A percentile compares a stretch with the other conserved stretches of the same genome.
Conservation (phyloP, 1,140 invertebrate species). For the Drosophila elegans region DNA sequence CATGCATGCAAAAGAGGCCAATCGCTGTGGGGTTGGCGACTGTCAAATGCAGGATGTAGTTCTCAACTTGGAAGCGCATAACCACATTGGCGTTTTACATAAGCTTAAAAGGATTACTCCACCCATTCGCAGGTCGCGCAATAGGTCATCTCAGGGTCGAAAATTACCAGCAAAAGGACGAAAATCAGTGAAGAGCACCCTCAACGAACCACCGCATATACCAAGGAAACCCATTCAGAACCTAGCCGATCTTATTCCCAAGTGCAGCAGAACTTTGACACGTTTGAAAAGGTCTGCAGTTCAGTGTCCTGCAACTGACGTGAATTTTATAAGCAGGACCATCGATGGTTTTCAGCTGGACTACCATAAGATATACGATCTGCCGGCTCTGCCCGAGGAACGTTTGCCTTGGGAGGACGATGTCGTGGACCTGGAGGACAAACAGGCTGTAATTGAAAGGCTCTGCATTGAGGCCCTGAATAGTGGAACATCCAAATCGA, state of each 20-base stretch:
- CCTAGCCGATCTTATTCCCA: constrained; percentile 17
- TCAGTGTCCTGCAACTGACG: background rate
- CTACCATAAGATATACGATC: constrained; percentile 44
- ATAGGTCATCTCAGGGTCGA: background rate
- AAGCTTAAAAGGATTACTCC: too few relatives aligned
- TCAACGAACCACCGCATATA: too few relatives aligned
- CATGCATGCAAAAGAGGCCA: background rate
- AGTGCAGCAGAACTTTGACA: constrained; percentile 8
- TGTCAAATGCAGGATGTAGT: background rate
- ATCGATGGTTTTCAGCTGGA: constrained; percentile 23
- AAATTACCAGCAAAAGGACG: too few relatives aligned
- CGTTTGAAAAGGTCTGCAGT: background rate
- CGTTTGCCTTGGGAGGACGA: constrained; percentile 2
- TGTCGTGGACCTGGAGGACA: constrained; percentile 17
- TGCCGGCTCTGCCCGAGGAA: background rate
- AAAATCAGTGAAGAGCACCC: background rate
- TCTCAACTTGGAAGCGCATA: background rate
- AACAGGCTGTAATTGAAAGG: constrained; percentile 17
- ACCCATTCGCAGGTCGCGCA: background rate
- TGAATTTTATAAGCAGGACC: background rate
- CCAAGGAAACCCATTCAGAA: background rate
- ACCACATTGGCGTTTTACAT: too few relatives aligned
- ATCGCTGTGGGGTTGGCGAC: background rate
- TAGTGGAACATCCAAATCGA: background rate
- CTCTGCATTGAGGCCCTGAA: constrained; percentile 31